Base-by-base conservation (phyloP, 2,888 invertebrate genomes). In the Hyles lineata region DNA sequence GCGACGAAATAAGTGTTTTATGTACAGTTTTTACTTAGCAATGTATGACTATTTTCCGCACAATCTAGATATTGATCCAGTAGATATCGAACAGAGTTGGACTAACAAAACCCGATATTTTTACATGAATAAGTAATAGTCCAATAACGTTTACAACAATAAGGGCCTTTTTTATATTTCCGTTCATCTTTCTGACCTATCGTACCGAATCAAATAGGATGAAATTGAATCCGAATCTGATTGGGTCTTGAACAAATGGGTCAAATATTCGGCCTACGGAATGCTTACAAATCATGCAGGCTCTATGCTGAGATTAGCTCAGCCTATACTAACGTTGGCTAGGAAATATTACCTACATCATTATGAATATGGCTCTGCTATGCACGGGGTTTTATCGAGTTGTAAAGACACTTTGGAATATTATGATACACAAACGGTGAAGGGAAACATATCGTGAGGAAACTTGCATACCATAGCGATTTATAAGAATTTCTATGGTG, bases 191-290 rank as follows among this genome's bases (percentile, higher is more conserved):
- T 85, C 80, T 76, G 81, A 82, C 84, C 86, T 84, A 87, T 85
- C 81, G 80, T 82, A 80, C 77, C 83, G 82, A 83, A 87, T 85
- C 85, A 87, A 85, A 85, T 80, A 83, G 80, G 79, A 79, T 76
- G 78, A 84, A 87, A 88, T 87, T 85, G 83, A 86, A 85, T 87
- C 83, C 81, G 82, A 79, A 74, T 82, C 75, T 85, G 84, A 83
- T 82, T 82, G 80, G 80, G 75, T 71, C 73, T 75, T 76, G 76
- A 74, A 77, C 81, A 81, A 86, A 80, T 81, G 78, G 85, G 80
- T 82, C 83, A 82, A 67, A 75, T 79, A 78, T 77, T 76, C 74
- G 76, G 76, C 74, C 77, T 75, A 76, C 74, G 79, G 82, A 82
- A 84, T 79, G 81, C 78, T 83, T 80, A 79, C 79, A 76, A 85